Conservation (phyloP, 2,888 invertebrate genomes). For the Drosophila infuscata region DNA sequence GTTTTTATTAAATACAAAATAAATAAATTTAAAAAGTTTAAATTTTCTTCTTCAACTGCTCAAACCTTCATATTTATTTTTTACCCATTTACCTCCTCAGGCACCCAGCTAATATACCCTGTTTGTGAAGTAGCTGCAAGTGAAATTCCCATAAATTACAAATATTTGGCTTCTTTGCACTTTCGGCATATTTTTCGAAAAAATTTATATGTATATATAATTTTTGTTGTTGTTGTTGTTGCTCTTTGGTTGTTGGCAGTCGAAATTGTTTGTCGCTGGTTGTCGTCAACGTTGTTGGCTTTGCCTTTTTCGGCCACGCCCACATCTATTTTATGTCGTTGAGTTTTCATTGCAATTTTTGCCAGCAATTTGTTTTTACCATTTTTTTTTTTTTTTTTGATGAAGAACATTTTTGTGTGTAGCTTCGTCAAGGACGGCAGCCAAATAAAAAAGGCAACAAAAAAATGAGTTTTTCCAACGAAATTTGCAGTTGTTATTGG, state of each 20-base stretch:
- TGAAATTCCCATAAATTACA: conserved; percentile 68
- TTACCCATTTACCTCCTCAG: neutral
- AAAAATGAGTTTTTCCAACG: conserved; percentile 47
- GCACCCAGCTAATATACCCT: conserved; percentile 25
- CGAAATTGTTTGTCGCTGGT: conserved; percentile 69
- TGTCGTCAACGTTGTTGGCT: conserved; percentile 32
- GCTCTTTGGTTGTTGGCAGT: conserved; percentile 49
- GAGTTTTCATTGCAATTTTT: conserved; percentile 25
- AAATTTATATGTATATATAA: conserved; percentile 13
- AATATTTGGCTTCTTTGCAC: conserved; percentile 74
- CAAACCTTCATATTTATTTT: neutral
- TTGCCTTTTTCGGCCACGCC: conserved; percentile 51
- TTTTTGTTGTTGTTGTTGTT: conserved; percentile 15
- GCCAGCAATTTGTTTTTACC: conserved; percentile 10
- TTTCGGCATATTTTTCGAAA: conserved; percentile 62
- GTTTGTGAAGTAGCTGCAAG: neutral
- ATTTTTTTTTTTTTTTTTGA: conserved; percentile 25
- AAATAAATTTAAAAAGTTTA: neutral
- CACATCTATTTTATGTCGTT: conserved; percentile 59
- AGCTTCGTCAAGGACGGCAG: neutral
- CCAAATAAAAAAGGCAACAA: neutral
- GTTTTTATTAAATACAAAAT: neutral
- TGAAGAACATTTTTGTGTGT: conserved; percentile 32
- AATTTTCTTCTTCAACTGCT: neutral
- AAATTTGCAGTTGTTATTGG: conserved; percentile 25